Evolutionary conservation across 2,113 vertebrate genomes (phyloP).

Genomic region (Labeo catla): DNA sequence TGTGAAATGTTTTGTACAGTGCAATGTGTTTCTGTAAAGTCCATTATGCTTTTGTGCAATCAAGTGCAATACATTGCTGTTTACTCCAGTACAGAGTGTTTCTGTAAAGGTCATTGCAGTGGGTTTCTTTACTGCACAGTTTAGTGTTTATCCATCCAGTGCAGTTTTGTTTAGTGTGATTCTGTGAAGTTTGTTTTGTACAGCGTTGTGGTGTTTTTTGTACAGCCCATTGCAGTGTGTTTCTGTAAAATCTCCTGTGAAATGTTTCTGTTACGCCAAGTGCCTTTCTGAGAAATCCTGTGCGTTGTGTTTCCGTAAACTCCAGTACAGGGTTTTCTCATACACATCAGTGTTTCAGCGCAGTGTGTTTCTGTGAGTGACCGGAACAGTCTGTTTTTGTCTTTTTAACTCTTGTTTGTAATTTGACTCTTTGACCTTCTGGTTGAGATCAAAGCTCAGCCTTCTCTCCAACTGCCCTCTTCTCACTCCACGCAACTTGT

Average conservation of each 20-base stretch:
- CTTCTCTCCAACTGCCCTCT: constrained; percentile 20
- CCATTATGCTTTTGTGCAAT: too few relatives aligned
- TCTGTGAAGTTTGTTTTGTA: not conserved
- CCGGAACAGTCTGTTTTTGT: not conserved
- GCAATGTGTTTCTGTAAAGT: too few relatives aligned
- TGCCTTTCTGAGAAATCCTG: not conserved
- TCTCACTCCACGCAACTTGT: constrained; percentile 3
- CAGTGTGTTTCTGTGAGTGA: not conserved
- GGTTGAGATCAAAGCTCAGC: constrained; percentile 49
- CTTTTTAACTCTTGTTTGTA: constrained; percentile 48
- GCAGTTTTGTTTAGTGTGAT: not conserved
- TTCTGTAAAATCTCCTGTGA: too few relatives aligned
- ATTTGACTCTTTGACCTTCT: constrained; percentile 53
- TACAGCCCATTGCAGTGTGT: not conserved
- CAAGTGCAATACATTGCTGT: not conserved
- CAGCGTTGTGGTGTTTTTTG: not conserved
- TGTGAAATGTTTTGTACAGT: too few relatives aligned
- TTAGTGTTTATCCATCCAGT: too few relatives aligned
- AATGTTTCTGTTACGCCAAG: not conserved
- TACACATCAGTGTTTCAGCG: not conserved
- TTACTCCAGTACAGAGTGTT: not conserved
- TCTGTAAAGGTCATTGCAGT: not conserved
- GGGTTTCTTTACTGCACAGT: not conserved
- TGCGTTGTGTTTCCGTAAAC: not conserved
- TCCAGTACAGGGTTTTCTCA: not conserved